phyloP scores from a whole-genome alignment of 2,888 invertebrate genomes.

The Trissoscelio sp. region DNA sequence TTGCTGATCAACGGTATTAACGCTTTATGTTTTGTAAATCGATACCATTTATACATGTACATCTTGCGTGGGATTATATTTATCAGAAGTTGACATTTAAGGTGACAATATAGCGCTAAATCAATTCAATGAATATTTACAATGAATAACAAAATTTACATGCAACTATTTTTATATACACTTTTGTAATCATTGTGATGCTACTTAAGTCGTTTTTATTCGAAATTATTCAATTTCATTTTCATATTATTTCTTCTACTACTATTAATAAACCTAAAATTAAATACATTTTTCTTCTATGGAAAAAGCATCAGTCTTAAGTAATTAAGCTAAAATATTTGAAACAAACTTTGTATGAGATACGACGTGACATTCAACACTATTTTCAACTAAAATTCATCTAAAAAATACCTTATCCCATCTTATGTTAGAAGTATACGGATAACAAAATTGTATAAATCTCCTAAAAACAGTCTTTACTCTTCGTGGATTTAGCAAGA shows the following conservation, averaged over 20 bases:
- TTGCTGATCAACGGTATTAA: slow-evolving; percentile 22
- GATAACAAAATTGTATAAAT: not conserved
- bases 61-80: slow-evolving; percentile 6
- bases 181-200: no score
- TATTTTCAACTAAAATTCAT: slow-evolving; percentile 8
- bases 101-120: not conserved
- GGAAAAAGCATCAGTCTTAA: slow-evolving; percentile 14
- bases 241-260: no score
- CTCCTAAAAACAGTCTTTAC: slow-evolving; percentile 29
- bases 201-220: no score
- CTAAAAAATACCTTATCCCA: slow-evolving; percentile 20
- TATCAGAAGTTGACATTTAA: slow-evolving; percentile 23
- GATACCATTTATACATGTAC: not conserved
- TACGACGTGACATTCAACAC: slow-evolving; percentile 37
- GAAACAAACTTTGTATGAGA: not conserved
- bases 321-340: slow-evolving; percentile 4
- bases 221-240: no score
- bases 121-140: slow-evolving; percentile 5
- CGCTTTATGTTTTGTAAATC: not conserved
- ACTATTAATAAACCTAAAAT: no score
- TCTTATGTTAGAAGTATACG: not conserved
- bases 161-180: no score
- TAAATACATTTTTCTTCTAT: not conserved
- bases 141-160: not conserved
- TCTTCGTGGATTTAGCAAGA: no score